Conservation (phyloP, 2,113 vertebrate genomes). For the Amia ocellicauda region DNA sequence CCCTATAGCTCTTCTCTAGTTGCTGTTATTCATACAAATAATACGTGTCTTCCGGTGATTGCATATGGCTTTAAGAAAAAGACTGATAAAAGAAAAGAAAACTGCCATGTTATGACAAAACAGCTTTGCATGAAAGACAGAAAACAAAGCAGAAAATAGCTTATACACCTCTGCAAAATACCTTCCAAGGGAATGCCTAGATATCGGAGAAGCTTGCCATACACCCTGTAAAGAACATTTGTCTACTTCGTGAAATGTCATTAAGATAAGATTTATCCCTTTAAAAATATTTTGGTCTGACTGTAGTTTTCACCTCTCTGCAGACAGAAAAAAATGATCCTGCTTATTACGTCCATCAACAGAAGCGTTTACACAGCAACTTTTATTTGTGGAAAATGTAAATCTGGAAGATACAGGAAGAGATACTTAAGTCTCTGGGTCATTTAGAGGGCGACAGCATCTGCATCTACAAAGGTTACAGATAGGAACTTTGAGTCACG, state of each 20-base stretch:
- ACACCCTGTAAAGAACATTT: constrained; percentile 36
- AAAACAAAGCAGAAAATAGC: no score
- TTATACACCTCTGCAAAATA: no score
- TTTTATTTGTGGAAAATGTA: constrained; percentile 17
- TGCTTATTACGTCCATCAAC: constrained; percentile 1
- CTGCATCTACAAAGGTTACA: no score
- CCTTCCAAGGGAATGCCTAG: constrained; percentile 39
- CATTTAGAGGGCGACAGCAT: background rate
- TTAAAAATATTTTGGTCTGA: constrained; percentile 19
- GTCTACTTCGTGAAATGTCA: constrained; percentile 23
- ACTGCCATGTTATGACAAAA: constrained; percentile 11
- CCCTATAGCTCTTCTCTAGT: no score
- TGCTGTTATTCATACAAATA: no score
- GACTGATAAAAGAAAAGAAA: constrained; percentile 15
- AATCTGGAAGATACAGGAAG: background rate
- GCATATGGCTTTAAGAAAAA: no score
- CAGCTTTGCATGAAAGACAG: constrained; percentile 2
- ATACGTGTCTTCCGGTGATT: no score
- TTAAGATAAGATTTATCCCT: constrained; percentile 43
- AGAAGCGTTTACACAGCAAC: constrained; percentile 35
- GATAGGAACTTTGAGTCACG: no score
- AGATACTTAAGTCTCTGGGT: constrained; percentile 31
- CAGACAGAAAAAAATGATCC: background rate
- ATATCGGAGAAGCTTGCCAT: constrained; percentile 24
- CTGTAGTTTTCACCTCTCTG: constrained; percentile 17